Percentiles rank a stretch among this genome's conserved stretches.
Evolutionary conservation across 2,113 vertebrate genomes (phyloP).

Genomic region (Meleagris gallopavo): DNA sequence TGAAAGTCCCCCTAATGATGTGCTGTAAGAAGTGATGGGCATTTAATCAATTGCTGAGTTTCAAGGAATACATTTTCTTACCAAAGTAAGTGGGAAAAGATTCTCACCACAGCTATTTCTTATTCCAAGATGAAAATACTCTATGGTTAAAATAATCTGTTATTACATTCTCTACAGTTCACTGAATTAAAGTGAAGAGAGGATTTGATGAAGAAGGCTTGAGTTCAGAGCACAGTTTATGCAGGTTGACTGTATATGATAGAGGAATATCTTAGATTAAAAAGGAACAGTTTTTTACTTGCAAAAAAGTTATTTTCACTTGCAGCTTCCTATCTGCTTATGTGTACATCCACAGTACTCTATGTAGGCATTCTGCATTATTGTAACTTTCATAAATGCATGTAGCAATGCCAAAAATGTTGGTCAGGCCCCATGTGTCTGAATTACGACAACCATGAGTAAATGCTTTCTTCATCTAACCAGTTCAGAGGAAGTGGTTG

Average conservation of each 20-base stretch:
- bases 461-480: not conserved
- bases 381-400: not conserved
- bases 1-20: conserved; percentile 23
- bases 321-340: not conserved
- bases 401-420: not conserved
- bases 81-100: not conserved
- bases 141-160: not conserved
- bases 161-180: not conserved
- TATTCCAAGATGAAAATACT: conserved; percentile 9
- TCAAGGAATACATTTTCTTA: not conserved
- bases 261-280: not conserved
- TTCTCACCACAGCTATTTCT: not conserved
- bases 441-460: not conserved
- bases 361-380: not conserved
- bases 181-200: not conserved
- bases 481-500: not conserved
- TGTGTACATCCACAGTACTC: not conserved
- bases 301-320: not conserved
- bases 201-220: not conserved
- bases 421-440: not conserved
- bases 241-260: not conserved
- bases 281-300: not conserved
- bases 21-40: not conserved
- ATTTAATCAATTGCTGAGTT: conserved; percentile 28
- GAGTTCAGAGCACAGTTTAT: not conserved